Conservation (phyloP, 2,113 vertebrate genomes). For the Xerus inauris region DNA sequence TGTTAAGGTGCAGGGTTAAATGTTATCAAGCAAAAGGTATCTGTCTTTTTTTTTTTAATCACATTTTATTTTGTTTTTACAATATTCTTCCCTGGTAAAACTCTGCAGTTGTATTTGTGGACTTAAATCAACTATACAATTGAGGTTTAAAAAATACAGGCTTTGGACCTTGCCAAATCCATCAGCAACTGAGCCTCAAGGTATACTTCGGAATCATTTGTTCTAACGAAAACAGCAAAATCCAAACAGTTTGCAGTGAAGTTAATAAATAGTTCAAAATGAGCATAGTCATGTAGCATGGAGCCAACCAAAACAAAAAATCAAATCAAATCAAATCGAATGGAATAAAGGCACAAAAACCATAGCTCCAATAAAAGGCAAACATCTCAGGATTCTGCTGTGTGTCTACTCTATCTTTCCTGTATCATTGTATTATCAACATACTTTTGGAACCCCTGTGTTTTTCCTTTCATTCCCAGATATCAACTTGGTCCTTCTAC, state of each 20-base stretch:
- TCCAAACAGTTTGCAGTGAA: background rate
- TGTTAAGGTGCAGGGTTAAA: background rate
- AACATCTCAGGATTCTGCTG: background rate
- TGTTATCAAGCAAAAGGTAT: background rate
- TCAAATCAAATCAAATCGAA: background rate
- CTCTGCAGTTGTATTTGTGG: background rate
- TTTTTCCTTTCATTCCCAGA: background rate
- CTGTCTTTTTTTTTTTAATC: background rate
- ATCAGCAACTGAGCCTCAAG: slow-evolving; percentile 37
- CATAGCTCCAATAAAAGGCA: too few species aligned
- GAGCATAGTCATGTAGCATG: background rate
- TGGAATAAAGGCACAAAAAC: background rate
- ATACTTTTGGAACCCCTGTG: background rate
- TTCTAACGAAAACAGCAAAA: slow-evolving; percentile 50
- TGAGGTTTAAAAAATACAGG: slow-evolving; percentile 23
- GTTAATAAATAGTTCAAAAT: background rate
- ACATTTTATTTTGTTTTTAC: slow-evolving; percentile 37
- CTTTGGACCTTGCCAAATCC: background rate
- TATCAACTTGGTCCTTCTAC: background rate
- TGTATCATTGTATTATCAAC: background rate
- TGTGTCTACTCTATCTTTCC: background rate
- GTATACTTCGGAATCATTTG: slow-evolving; percentile 29
- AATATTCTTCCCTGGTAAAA: background rate
- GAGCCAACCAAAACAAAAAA: slow-evolving; percentile 20
- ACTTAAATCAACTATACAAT: slow-evolving; percentile 34